Conservation (phyloP, 2,113 vertebrate species). For the Malurus melanocephalus region DNA sequence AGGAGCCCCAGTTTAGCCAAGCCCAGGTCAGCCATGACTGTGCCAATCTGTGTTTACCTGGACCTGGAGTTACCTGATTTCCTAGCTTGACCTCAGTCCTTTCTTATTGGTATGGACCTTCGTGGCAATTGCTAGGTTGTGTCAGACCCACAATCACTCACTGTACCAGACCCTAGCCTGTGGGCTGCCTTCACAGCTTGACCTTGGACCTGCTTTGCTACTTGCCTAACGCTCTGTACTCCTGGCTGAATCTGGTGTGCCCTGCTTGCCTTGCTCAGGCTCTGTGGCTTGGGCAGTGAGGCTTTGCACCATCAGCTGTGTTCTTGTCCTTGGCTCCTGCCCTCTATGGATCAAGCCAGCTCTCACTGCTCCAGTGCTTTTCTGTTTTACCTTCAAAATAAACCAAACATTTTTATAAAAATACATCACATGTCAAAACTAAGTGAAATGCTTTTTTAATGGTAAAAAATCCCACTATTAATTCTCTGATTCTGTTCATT, state of each 20-base stretch:
- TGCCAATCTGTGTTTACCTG: background rate
- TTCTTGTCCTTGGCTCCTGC: background rate
- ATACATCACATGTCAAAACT: background rate
- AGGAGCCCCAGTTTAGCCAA: background rate
- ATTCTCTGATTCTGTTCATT: background rate
- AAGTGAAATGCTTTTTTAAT: background rate
- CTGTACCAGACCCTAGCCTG: too few relatives aligned
- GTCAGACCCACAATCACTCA: background rate
- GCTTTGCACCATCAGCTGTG: background rate
- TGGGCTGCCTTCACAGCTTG: background rate
- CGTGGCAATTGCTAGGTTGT: background rate
- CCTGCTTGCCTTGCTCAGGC: background rate
- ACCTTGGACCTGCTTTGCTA: background rate
- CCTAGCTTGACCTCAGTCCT: background rate
- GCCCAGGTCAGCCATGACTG: background rate
- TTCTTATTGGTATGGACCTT: background rate
- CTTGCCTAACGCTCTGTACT: background rate
- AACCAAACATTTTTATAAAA: background rate
- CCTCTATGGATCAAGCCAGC: background rate
- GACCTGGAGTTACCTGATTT: background rate
- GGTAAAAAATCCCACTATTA: background rate
- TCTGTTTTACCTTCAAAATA: background rate
- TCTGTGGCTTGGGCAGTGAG: background rate
- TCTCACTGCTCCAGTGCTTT: background rate
- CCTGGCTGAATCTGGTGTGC: background rate